Evolutionary conservation across 2,888 invertebrate species (phyloP).

Genomic region (Drosophila barbarae): DNA sequence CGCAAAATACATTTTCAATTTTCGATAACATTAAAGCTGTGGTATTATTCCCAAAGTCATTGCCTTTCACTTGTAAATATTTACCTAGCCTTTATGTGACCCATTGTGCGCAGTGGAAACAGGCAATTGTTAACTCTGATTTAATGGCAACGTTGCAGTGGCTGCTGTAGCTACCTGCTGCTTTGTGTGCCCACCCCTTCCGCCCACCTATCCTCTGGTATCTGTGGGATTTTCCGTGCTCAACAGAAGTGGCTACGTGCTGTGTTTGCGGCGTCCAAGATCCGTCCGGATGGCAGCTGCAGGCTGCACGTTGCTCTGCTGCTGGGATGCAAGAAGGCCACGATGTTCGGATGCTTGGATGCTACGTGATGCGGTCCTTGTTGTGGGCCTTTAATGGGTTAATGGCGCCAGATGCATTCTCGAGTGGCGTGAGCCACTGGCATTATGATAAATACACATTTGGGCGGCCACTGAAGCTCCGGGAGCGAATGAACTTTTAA

Average conservation of each 20-base stretch:
- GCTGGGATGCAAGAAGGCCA: constrained; percentile 7
- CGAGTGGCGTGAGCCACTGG: constrained; percentile 40
- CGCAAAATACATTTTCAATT: not conserved
- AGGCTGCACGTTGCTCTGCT: constrained; percentile 7
- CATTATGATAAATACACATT: constrained; percentile 72
- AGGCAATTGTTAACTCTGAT: constrained; percentile 70
- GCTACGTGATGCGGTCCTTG: constrained; percentile 61
- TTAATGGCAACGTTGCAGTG: constrained; percentile 62
- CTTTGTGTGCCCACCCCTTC: constrained; percentile 17
- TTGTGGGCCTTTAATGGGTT: constrained; percentile 64
- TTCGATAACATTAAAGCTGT: not conserved
- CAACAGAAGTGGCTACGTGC: constrained; percentile 68
- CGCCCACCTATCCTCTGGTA: constrained; percentile 8
- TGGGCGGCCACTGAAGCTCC: constrained; percentile 40
- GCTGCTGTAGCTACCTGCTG: constrained; percentile 34
- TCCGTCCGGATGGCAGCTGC: constrained; percentile 44
- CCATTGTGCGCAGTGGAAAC: constrained; percentile 49
- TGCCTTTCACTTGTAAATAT: not conserved
- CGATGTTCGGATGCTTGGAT: constrained; percentile 7
- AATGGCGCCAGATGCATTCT: constrained; percentile 54
- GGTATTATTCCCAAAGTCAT: not conserved
- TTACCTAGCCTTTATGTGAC: constrained; percentile 7
- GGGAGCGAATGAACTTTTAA: constrained; percentile 62
- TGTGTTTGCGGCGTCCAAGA: constrained; percentile 51
- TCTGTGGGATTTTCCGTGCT: constrained; percentile 26